Conservation (phyloP, 2,797 vertebrate genomes). For the Hippoglossus hippoglossus region DNA sequence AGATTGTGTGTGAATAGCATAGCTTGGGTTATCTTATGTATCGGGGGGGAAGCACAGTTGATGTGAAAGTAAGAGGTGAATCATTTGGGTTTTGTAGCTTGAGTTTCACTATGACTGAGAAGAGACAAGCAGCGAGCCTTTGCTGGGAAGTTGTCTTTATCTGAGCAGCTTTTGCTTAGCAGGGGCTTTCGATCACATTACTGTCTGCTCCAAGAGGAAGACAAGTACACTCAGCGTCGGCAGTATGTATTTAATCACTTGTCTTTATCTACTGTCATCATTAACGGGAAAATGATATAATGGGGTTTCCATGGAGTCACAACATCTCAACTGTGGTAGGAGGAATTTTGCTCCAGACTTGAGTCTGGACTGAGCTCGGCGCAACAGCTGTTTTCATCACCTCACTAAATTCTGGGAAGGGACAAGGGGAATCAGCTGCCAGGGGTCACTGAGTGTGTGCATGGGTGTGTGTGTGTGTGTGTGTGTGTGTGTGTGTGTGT, state of each 20-base stretch:
- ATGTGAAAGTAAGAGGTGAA: conserved; percentile 51
- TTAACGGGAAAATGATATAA: conserved; percentile 5
- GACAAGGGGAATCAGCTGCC: conserved; percentile 55
- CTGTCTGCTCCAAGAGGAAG: not conserved
- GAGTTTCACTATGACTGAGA: conserved; percentile 51
- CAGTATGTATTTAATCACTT: not conserved
- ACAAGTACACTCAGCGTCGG: not conserved
- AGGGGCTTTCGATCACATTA: not conserved
- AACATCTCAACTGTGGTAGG: conserved; percentile 30
- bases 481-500: conserved; percentile 25
- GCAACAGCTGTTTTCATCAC: conserved; percentile 66
- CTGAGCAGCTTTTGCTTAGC: conserved; percentile 2
- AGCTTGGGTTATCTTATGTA: too few species aligned
- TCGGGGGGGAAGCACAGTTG: conserved; percentile 21
- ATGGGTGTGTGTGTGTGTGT: conserved; percentile 5
- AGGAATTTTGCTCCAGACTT: conserved; percentile 33
- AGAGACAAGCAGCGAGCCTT: conserved; percentile 9
- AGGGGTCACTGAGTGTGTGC: conserved; percentile 61
- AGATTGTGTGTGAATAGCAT: too few species aligned
- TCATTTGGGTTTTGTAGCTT: conserved; percentile 36
- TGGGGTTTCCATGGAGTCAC: conserved; percentile 47
- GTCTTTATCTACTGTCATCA: not conserved
- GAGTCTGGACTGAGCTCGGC: conserved; percentile 52
- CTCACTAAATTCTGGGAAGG: conserved; percentile 56
- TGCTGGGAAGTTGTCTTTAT: conserved; percentile 33